Percentiles rank a stretch among this genome's conserved stretches.
phyloP scores from a whole-genome alignment of 2,888 invertebrate genomes.

The Capitulum mitella region DNA sequence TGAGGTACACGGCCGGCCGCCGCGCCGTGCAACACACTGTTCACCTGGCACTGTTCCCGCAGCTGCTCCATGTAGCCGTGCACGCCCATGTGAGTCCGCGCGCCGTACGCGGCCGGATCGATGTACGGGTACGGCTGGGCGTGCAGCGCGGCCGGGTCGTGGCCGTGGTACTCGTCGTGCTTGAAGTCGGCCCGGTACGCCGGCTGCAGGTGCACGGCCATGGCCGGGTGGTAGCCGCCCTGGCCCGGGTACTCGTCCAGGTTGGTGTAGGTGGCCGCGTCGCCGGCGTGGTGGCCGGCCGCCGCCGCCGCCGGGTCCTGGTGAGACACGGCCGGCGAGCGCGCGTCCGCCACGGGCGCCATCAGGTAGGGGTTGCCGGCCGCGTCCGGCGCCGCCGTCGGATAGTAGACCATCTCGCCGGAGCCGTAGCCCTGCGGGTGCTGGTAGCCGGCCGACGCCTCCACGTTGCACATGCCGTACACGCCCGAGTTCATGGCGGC shows the following conservation, averaged over 20 bases:
- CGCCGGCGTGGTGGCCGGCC: slow-evolving; percentile 29
- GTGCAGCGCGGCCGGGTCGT: slow-evolving; percentile 30
- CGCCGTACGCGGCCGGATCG: slow-evolving; percentile 35
- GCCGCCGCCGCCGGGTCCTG: slow-evolving; percentile 32
- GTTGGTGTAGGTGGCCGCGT: slow-evolving; percentile 34
- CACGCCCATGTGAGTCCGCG: slow-evolving; percentile 36
- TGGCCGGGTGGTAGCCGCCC: slow-evolving; percentile 13
- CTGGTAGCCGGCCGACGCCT: slow-evolving; percentile 31
- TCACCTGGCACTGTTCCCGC: slow-evolving; percentile 35
- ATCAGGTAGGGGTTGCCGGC: slow-evolving; percentile 28
- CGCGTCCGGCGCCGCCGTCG: slow-evolving; percentile 30
- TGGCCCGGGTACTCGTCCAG: slow-evolving; percentile 33
- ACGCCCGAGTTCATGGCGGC: slow-evolving; percentile 36
- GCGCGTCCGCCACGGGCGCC: background rate
- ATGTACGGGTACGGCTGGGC: slow-evolving; percentile 30
- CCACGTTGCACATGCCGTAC: slow-evolving; percentile 37
- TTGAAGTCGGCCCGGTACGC: slow-evolving; percentile 18
- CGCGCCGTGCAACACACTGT: slow-evolving; percentile 34
- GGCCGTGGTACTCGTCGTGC: slow-evolving; percentile 32
- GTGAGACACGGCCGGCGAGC: slow-evolving; percentile 33
- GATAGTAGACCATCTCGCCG: slow-evolving; percentile 33
- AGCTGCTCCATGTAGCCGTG: slow-evolving; percentile 36
- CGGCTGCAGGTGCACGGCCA: slow-evolving; percentile 21
- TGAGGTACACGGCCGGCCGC: slow-evolving; percentile 34
- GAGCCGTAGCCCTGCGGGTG: slow-evolving; percentile 35